A percentile compares a stretch with the other conserved stretches of the same genome.
These are phyloP conservation scores for Drosophila simulans DNA, from an alignment of 1,140 invertebrate species.

Conservation along the genomic window DNA sequence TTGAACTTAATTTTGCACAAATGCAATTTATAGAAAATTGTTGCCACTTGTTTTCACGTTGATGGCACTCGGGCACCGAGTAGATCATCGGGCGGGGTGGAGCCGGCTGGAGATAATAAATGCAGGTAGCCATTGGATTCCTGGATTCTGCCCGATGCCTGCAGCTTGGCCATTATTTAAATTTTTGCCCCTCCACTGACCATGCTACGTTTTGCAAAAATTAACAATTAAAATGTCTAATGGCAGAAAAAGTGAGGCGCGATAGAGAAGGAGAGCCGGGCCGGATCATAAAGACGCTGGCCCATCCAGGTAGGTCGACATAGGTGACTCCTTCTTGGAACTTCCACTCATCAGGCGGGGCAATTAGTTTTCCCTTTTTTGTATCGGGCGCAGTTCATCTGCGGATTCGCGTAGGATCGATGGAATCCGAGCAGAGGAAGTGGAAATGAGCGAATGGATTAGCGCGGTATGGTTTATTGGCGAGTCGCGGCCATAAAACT, in stretches of 20 bases:
- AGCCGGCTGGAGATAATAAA: conserved; percentile 57
- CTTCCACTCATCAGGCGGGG: conserved; percentile 53
- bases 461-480: conserved; percentile 55
- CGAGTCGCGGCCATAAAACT: conserved; percentile 34
- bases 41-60: conserved; percentile 83
- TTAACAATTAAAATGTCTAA: conserved; percentile 83
- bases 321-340: conserved; percentile 62
- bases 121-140: conserved; percentile 68
- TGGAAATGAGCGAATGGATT: conserved; percentile 72
- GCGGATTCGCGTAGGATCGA: conserved; percentile 24
- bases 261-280: conserved; percentile 4
- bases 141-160: conserved; percentile 46
- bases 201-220: conserved; percentile 50
- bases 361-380: conserved; percentile 56
- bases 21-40: conserved; percentile 83
- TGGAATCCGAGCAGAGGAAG: conserved; percentile 48
- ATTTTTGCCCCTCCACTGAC: conserved; percentile 32
- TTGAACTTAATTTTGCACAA: conserved; percentile 83
- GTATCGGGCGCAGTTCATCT: conserved; percentile 10
- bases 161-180: conserved; percentile 79
- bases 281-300: conserved; percentile 49
- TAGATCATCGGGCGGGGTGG: neutral
- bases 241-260: conserved; percentile 46
- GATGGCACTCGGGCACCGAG: conserved; percentile 60
- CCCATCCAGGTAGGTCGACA: conserved; percentile 45